Evolutionary conservation across 1,140 invertebrate genomes (phyloP), one percentile per base, ranked within the genome.

Genomic region (Coenobita brevimanus): DNA sequence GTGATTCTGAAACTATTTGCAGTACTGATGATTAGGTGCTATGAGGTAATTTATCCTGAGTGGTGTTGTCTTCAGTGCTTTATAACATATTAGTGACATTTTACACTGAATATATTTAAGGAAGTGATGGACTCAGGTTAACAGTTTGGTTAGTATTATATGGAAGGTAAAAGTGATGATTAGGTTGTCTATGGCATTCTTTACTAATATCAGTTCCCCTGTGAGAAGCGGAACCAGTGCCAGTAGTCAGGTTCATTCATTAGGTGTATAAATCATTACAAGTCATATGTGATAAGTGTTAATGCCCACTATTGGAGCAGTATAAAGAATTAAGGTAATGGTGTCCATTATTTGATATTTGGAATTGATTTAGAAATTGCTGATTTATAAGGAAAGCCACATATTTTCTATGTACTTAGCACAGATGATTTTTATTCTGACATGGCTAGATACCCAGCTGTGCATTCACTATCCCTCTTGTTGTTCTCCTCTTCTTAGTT

Each of bases 271-370:
- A 80, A 69, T 79, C 75, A 69, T 87, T 67, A 87, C 69, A 43
- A 81, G 78, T 87, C 76, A 87, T 73, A 69, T 87, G 84, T 87
- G 84, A 87, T 87, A 87, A 79, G 78, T 87, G 84, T 87, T 87
- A 24, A 80, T 79, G 78, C 84, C 84, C 67, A 80, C 8, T 80
- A n/a, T 54, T 87, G 80, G 75, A 87, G 84, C 84, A 79, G 64
- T 67, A 79, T 73, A 38, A 41, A 60, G n/a, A n/a, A 76, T 79
- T 79, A 87, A 79, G 84, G 75, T 69, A 67, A 79, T 86, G 76
- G 84, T 87, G 69, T 81, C 79, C 41, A 76, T 62, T 80, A 80
- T 87, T 87, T 71, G 76, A 71, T 87, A 87, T 81, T 80, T 71
- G 64, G 60, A 80, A 87, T 79, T 71, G 64, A 67, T 79, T 41